Base-by-base conservation (phyloP, 2,113 vertebrate species). In the Plecturocebus donacophilus region DNA sequence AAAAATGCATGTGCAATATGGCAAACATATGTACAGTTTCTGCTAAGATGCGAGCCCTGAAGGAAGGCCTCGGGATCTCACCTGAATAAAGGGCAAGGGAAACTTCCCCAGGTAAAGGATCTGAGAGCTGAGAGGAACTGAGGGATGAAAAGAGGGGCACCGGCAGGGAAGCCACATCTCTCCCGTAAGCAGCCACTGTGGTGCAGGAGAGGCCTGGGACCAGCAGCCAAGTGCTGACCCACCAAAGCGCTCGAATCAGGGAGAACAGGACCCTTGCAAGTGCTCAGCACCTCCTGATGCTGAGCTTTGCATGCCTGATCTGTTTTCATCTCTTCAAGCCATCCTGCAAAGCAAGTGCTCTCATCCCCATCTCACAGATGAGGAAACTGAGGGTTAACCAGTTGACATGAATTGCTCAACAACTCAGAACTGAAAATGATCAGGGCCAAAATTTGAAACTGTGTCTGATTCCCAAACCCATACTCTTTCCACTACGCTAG, bases 41-140 rank as follows among this genome's bases (percentile, higher is more conserved):
- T 64, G 27, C 61, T 64, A 32, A 64, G 61, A 64, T 30, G 61
- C 12, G 27, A 64, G 27, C 61, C 61, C 27, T 64, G 30, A 64
- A 64, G 27, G 32, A 68, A 14, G 35, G 23, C 8, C 0, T 1
- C 0, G 0, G 75, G 23, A 49, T 11, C 14, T 4, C 52, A 54
- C 76, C 85, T 0, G 35, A 19, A 10, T 77, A 8, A 40, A 49
- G 66, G 16, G 8, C 13, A 47, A 16, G n/a, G 32, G 42, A 35
- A 64, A 20, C 32, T 1, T 5, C 10, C 17, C 45, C 10, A 0
- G 21, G 13, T 30, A n/a, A 27, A 54, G 21, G 32, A 68, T 64
- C 11, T 64, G 61, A 64, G 61, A 19, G 16, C 16, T 35, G 61
- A 32, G 68, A n/a, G 3, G 42, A 52, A 35, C 79, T 30, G 68